phyloP scores from a whole-genome alignment of 2,113 vertebrate species.

The Pseudopipra pipra region DNA sequence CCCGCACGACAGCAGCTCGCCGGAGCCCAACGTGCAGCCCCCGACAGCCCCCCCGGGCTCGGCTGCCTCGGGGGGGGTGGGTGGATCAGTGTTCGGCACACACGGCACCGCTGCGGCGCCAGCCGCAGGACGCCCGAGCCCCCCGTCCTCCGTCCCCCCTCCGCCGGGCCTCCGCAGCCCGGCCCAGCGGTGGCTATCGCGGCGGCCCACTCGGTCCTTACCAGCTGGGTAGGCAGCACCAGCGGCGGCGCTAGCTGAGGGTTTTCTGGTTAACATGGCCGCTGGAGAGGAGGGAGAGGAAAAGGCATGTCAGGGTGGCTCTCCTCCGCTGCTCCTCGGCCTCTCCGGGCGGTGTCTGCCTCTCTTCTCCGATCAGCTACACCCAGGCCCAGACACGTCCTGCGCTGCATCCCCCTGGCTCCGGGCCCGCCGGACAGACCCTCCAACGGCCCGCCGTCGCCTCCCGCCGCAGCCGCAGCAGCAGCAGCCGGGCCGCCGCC shows the following conservation, averaged over 20 bases:
- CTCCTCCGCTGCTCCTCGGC: slow-evolving; percentile 70
- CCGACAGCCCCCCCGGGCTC: neutral
- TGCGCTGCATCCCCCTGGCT: slow-evolving; percentile 63
- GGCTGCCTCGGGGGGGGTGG: neutral
- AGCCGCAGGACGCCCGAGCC: neutral
- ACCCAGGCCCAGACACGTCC: slow-evolving; percentile 62
- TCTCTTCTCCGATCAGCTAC: slow-evolving; percentile 78
- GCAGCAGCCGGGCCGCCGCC: slow-evolving; percentile 58
- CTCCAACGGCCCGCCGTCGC: slow-evolving; percentile 56
- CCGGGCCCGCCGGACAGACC: slow-evolving; percentile 67
- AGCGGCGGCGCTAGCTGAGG: slow-evolving; percentile 75
- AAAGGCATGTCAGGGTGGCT: slow-evolving; percentile 70
- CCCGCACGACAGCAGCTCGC: neutral
- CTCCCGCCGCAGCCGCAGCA: slow-evolving; percentile 58
- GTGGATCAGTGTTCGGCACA: slow-evolving; percentile 11
- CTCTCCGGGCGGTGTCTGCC: slow-evolving; percentile 69
- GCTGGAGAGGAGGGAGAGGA: slow-evolving; percentile 75
- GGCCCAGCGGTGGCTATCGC: neutral
- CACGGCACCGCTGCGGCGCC: neutral
- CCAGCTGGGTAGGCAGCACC: slow-evolving; percentile 80
- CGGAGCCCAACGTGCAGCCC: neutral
- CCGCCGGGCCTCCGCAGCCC: neutral
- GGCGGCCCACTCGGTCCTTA: slow-evolving; percentile 71
- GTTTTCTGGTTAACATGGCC: slow-evolving; percentile 98
- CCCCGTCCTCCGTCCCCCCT: neutral